These are phyloP conservation scores for Mobula birostris DNA, from an alignment of 2,113 vertebrate genomes.

Conservation along the genomic window DNA sequence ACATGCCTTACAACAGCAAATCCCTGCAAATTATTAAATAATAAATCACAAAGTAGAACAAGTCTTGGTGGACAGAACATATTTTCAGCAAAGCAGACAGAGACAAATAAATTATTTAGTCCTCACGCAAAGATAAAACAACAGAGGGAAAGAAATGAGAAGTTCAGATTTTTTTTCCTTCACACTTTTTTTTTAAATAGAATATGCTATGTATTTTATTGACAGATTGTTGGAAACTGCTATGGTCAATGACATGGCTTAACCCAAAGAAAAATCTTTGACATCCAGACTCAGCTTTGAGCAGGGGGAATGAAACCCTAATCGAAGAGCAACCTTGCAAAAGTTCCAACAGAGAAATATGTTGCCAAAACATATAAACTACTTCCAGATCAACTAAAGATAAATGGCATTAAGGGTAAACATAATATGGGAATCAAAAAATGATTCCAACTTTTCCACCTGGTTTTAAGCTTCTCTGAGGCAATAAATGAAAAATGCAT, in stretches of 20 bases:
- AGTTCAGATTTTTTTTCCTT: conserved; percentile 51
- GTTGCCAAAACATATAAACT: not conserved
- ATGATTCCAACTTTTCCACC: not conserved
- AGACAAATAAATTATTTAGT: conserved; percentile 80
- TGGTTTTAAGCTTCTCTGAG: not conserved
- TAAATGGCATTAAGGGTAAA: not conserved
- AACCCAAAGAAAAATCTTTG: conserved; percentile 15
- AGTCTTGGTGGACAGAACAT: conserved; percentile 78
- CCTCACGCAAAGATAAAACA: conserved; percentile 75
- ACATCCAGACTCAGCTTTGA: not conserved
- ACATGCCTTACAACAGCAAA: conserved; percentile 73
- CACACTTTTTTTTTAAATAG: conserved; percentile 47
- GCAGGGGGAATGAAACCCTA: not conserved
- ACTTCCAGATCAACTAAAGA: not conserved
- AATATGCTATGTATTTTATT: conserved; percentile 67
- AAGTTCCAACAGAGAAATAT: not conserved
- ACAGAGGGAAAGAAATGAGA: conserved; percentile 63
- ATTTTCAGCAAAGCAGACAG: conserved; percentile 78
- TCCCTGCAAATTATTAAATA: conserved; percentile 85
- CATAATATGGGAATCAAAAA: not conserved
- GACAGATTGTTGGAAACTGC: conserved; percentile 56
- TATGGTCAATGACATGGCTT: conserved; percentile 53
- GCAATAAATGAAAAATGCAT: not conserved
- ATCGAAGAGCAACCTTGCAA: not conserved
- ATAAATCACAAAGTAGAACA: conserved; percentile 85